Evolutionary conservation across 2,797 vertebrate genomes (phyloP).

Genomic region (Arnoldichthys spilopterus): DNA sequence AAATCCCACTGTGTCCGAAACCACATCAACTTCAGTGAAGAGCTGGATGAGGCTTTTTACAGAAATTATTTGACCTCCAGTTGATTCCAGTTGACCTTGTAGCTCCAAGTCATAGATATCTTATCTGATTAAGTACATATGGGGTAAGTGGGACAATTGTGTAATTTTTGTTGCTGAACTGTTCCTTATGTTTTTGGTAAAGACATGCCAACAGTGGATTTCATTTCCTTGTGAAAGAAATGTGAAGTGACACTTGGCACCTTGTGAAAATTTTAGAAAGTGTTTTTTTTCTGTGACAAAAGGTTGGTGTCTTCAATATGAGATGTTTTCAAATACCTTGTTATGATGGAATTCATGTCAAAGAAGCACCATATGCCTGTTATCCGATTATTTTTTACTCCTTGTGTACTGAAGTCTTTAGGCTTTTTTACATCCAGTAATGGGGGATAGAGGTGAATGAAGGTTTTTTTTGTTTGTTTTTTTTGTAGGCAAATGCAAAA

Average conservation of each 20-base stretch:
- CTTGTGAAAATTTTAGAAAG: not conserved
- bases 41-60: too few relatives aligned
- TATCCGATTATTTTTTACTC: not conserved
- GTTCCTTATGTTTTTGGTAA: not conserved
- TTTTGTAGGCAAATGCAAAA: not conserved
- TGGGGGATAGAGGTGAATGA: not conserved
- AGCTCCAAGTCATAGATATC: too few relatives aligned
- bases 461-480: not conserved
- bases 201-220: not conserved
- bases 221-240: not conserved
- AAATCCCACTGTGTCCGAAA: too few relatives aligned
- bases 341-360: slow-evolving; percentile 48
- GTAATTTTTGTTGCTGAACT: too few relatives aligned
- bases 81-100: too few relatives aligned
- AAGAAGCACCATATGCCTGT: slow-evolving; percentile 55
- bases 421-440: not conserved
- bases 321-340: slow-evolving; percentile 26
- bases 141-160: too few relatives aligned
- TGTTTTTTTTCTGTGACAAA: slow-evolving; percentile 14
- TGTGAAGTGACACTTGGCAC: not conserved
- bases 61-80: too few relatives aligned
- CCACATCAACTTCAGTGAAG: too few relatives aligned
- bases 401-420: not conserved
- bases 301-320: slow-evolving; percentile 17
- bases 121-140: too few relatives aligned